Base-by-base conservation (phyloP, 2,888 invertebrate genomes). In the Sipha maydis region DNA sequence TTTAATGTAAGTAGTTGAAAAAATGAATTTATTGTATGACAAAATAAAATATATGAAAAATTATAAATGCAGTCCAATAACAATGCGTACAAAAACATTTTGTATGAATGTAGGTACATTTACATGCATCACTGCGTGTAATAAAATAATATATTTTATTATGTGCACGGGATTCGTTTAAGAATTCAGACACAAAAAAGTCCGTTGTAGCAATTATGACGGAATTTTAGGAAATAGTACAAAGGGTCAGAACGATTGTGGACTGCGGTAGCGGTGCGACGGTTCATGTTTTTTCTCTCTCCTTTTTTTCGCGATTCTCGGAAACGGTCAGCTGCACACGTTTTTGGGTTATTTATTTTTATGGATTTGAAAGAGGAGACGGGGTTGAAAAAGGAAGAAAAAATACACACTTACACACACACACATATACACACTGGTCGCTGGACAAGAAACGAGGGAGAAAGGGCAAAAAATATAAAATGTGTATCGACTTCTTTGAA, bases 271-370 rank as follows among this genome's bases (percentile, higher is more conserved):
- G 73, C 54, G 71, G 73, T 31, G 71, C 34, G 85, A 31, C 73
- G 86, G 86, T 80, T 61, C 61, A 80, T 86, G 80, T 88, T 85
- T 85, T 88, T 56, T 80, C 86, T 88, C 86, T 61, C 76, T 83
- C 56, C n/a, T 77, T 85, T 85, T 84, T 88, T 88, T 80, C 86
- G 86, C 86, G 86, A 61, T 88, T 88, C 86, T 88, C 31, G 75
- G 86, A 88, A 88, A 80, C 80, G 86, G 86, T 88, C 86, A 88
- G 86, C 86, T 88, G 86, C 86, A 88, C 86, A 88, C 86, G 86
- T 88, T 80, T 88, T 88, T 88, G 86, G 86, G 86, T 88, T 88
- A 88, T 88, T 88, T 88, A 88, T 88, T 86, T 86, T 86, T 88
- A 88, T 88, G 86, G 86, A 88, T 80, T 82, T 88, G 86, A 82